Base-by-base conservation (phyloP, 2,888 invertebrate genomes). In the Tetheella fluctuosa region DNA sequence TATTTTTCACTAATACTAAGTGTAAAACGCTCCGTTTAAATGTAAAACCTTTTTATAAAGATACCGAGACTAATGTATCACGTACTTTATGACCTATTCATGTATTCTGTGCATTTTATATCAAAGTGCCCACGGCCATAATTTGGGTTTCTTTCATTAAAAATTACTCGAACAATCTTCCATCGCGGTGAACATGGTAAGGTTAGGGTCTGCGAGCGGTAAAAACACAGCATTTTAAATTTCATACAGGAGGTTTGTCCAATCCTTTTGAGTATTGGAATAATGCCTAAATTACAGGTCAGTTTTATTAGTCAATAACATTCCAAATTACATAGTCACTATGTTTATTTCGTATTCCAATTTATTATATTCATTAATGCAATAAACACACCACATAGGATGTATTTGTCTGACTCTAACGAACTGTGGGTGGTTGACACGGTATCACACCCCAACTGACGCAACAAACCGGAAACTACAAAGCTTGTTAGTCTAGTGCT, bases 401-500 rank as follows among this genome's bases (percentile, higher is more conserved):
- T 7, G 54, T 34, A 54, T 54, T 20, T 30, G 34, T 13, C 20
- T 20, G 23, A 3, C 34, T 34, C 34, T 55, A 37, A 74, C 65
- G 69, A 73, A 70, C 64, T 66, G 61, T 34, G 17, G 4, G 15
- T 59, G 60, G 63, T 64, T 67, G 63, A 63, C 69, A 59, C 60
- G 54, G 62, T 68, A 62, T 60, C 61, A 20, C 48, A 59, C 63
- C 59, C 63, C 69, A 67, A 73, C 67, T 69, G 70, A 60, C 59
- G 30, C 64, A 73, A 74, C 69, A 63, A 71, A 69, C 68, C 68
- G 70, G 69, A 74, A 69, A 61, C 64, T 2, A 54, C 17, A 34
- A 54, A 23, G 67, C 67, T 72, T 70, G 71, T 67, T 72, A 72
- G n/a, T n/a, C n/a, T n/a, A n/a, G 61, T 65, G 57, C 61, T 64